phyloP scores from a whole-genome alignment of 2,113 vertebrate genomes.

The Morone saxatilis region DNA sequence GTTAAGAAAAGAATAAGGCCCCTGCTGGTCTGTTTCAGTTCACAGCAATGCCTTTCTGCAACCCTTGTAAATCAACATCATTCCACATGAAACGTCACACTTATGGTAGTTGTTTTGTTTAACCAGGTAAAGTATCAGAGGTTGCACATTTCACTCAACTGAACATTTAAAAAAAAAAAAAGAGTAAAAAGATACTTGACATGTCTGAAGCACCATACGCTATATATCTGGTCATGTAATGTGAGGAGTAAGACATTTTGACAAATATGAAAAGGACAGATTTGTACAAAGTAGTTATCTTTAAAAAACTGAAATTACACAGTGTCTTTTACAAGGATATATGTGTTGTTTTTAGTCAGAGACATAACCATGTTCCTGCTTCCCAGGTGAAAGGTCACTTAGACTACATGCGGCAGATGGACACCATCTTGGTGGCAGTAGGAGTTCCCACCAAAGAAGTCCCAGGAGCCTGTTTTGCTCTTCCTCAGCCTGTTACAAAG shows the following conservation, averaged over 20 bases:
- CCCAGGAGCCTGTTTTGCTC: slow-evolving; percentile 70
- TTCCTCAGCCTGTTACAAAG: slow-evolving; percentile 35
- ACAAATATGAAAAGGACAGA: slow-evolving; percentile 5
- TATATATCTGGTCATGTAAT: slow-evolving; percentile 17
- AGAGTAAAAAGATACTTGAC: slow-evolving; percentile 25
- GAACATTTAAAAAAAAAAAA: slow-evolving; percentile 35
- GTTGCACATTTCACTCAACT: slow-evolving; percentile 11
- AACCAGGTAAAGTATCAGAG: slow-evolving; percentile 17
- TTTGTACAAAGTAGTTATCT: not conserved
- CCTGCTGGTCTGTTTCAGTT: slow-evolving; percentile 44
- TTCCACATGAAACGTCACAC: slow-evolving; percentile 3
- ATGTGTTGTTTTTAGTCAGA: not conserved
- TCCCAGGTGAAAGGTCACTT: slow-evolving; percentile 94
- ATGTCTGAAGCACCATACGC: slow-evolving; percentile 30
- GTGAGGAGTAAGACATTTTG: not conserved
- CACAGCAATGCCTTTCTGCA: slow-evolving; percentile 33
- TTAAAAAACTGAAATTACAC: not conserved
- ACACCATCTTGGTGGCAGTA: slow-evolving; percentile 91
- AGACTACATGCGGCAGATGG: slow-evolving; percentile 98
- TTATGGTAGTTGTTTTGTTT: not conserved
- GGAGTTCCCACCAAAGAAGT: slow-evolving; percentile 90
- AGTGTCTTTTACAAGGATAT: slow-evolving; percentile 16
- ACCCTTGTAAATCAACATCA: slow-evolving; percentile 15
- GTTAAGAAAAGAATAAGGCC: slow-evolving; percentile 40
- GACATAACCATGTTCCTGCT: slow-evolving; percentile 20